These are phyloP conservation scores for Austrolebias charrua DNA, from an alignment of 2,797 vertebrate genomes.

Conservation along the genomic window DNA sequence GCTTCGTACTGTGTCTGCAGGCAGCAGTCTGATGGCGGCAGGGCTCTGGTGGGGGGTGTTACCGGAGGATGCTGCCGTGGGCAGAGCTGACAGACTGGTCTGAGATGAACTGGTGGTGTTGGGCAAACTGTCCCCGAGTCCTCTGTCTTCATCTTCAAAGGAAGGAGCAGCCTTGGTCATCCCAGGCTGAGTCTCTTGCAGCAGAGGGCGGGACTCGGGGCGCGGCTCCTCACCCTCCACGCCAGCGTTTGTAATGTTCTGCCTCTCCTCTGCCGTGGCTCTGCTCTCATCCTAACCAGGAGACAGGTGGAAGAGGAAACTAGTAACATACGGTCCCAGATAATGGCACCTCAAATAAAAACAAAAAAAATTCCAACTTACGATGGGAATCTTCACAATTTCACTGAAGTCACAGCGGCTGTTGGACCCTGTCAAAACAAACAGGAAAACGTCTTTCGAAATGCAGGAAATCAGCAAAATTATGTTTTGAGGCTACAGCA, in stretches of 20 bases:
- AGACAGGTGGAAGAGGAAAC: background rate
- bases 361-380: conserved; percentile 56
- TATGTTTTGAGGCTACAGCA: background rate
- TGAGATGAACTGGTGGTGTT: conserved; percentile 85
- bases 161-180: conserved; percentile 72
- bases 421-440: conserved; percentile 56
- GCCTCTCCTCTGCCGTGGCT: conserved; percentile 75
- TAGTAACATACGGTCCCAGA: background rate
- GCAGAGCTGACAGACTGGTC: conserved; percentile 79
- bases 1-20: conserved; percentile 61
- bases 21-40: conserved; percentile 38
- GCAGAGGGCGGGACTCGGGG: conserved; percentile 74
- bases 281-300: conserved; percentile 64
- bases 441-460: background rate
- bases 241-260: conserved; percentile 76
- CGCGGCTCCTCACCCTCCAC: conserved; percentile 76
- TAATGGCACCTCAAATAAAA: background rate
- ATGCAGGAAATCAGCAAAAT: background rate
- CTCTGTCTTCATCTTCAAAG: conserved; percentile 81
- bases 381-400: conserved; percentile 80
- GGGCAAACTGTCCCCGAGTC: conserved; percentile 82
- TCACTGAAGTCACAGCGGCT: conserved; percentile 59
- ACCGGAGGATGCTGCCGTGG: conserved; percentile 60
- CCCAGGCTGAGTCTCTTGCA: conserved; percentile 77
- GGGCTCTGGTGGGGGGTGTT: conserved; percentile 76